A percentile compares a stretch with the other conserved stretches of the same genome.
These are phyloP conservation scores for Eriosoma lanigerum DNA, from an alignment of 1,140 invertebrate species.

Conservation along the genomic window DNA sequence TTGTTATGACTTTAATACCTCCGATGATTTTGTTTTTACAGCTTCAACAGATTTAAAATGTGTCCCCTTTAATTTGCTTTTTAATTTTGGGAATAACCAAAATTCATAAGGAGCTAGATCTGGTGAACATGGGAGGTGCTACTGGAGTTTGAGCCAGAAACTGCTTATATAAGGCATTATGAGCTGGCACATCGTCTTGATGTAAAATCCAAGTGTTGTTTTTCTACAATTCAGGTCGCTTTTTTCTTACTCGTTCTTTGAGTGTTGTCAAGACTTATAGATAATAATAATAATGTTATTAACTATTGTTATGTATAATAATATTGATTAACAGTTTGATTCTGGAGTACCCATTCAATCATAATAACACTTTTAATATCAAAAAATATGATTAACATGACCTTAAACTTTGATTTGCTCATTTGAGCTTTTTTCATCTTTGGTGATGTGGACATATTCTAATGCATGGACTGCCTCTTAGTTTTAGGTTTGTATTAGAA, in stretches of 20 bases:
- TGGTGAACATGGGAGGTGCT: constrained; percentile 54
- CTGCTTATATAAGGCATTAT: constrained; percentile 47
- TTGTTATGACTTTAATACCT: constrained; percentile 17
- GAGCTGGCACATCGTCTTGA: constrained; percentile 51
- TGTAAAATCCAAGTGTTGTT: constrained; percentile 52
- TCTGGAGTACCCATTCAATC: constrained; percentile 56
- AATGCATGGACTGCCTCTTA: constrained; percentile 53
- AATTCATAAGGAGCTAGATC: constrained; percentile 55
- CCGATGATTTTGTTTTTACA: constrained; percentile 16
- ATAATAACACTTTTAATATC: constrained; percentile 55
- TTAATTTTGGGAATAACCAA: constrained; percentile 54
- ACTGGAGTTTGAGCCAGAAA: constrained; percentile 54
- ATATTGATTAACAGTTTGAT: constrained; percentile 56
- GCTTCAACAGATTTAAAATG: constrained; percentile 34
- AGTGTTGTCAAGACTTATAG: constrained; percentile 55
- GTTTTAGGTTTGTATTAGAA: constrained; percentile 51
- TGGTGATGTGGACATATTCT: constrained; percentile 52
- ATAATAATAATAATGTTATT: too few species aligned
- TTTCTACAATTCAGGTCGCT: constrained; percentile 52
- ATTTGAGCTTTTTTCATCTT: constrained; percentile 53
- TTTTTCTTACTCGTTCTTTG: constrained; percentile 52
- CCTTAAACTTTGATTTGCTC: constrained; percentile 54
- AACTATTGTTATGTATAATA: too few species aligned
- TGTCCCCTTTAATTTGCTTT: constrained; percentile 45
- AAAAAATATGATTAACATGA: constrained; percentile 56